Evolutionary conservation across 2,888 invertebrate species (phyloP).

Genomic region (Idaea dimidiata): DNA sequence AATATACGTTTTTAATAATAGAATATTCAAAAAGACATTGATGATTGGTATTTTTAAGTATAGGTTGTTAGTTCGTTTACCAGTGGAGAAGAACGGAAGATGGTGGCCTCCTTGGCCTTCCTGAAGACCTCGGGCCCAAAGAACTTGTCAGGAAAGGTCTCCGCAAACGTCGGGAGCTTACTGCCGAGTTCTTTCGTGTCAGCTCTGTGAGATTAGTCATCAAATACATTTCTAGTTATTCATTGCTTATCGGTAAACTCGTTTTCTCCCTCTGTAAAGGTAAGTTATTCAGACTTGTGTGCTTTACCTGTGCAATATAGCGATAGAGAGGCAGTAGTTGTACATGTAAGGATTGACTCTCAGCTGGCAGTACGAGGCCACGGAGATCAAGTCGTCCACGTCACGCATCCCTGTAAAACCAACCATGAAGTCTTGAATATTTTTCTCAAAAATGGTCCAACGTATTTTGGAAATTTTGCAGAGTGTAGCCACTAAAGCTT

Average conservation of each 20-base stretch:
- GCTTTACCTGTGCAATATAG: conserved; percentile 82
- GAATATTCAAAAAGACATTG: too few species aligned
- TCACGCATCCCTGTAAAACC: conserved; percentile 82
- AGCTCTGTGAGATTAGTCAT: conserved; percentile 40
- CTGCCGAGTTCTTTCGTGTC: conserved; percentile 83
- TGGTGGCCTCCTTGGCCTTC: conserved; percentile 84
- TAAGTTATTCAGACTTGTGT: too few species aligned
- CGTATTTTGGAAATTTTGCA: too few species aligned
- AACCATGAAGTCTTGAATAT: background rate
- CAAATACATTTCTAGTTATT: too few species aligned
- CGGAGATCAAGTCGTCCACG: conserved; percentile 85
- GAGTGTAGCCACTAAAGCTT: too few species aligned
- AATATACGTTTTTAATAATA: too few species aligned
- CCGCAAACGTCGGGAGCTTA: conserved; percentile 86
- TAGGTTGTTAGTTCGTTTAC: conserved; percentile 76
- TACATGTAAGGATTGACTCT: conserved; percentile 88
- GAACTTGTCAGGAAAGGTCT: conserved; percentile 91
- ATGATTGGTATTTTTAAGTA: too few species aligned
- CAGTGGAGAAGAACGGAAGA: conserved; percentile 79
- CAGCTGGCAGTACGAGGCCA: conserved; percentile 85
- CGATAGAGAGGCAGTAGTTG: conserved; percentile 87
- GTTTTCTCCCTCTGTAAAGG: too few species aligned
- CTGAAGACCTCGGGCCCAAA: conserved; percentile 87
- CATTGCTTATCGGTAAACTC: too few species aligned
- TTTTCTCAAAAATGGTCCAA: too few species aligned